A percentile compares a stretch with the other conserved stretches of the same genome.
phyloP scores from a whole-genome alignment of 2,888 invertebrate genomes.

The Diaperis boleti region DNA sequence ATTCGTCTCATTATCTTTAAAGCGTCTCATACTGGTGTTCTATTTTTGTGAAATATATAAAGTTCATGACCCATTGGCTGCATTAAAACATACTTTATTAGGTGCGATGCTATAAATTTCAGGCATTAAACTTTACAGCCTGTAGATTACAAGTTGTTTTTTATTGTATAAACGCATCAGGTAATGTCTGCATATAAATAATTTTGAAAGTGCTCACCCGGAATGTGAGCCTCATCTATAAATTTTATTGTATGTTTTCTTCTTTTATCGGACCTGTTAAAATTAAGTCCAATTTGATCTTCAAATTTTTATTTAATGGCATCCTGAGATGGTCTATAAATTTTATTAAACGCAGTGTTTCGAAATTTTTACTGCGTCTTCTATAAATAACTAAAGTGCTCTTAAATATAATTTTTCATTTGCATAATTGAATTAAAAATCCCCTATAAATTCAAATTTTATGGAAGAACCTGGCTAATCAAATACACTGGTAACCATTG shows the following conservation, averaged over 20 bases:
- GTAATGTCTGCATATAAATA: slow-evolving; percentile 56
- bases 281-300: slow-evolving; percentile 50
- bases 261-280: slow-evolving; percentile 50
- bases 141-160: slow-evolving; percentile 54
- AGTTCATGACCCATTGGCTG: slow-evolving; percentile 51
- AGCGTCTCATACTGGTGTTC: slow-evolving; percentile 10
- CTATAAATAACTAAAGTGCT: slow-evolving; percentile 26
- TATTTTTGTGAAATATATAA: slow-evolving; percentile 49
- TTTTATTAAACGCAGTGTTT: slow-evolving; percentile 31
- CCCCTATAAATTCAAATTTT: slow-evolving; percentile 26
- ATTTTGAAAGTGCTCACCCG: slow-evolving; percentile 55
- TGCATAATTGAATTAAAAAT: slow-evolving; percentile 32
- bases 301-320: slow-evolving; percentile 47
- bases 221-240: slow-evolving; percentile 53
- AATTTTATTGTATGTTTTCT: slow-evolving; percentile 55
- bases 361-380: slow-evolving; percentile 27
- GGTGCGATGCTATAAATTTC: slow-evolving; percentile 57
- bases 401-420: slow-evolving; percentile 21
- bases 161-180: slow-evolving; percentile 54
- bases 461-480: slow-evolving; percentile 4
- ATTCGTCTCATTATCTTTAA: too few species aligned
- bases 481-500: not conserved
- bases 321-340: slow-evolving; percentile 35
- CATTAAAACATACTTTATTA: slow-evolving; percentile 54
- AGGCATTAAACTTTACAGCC: slow-evolving; percentile 57